These are phyloP conservation scores for Aspidiotus destructor DNA, from an alignment of 2,888 invertebrate species.

Conservation along the genomic window DNA sequence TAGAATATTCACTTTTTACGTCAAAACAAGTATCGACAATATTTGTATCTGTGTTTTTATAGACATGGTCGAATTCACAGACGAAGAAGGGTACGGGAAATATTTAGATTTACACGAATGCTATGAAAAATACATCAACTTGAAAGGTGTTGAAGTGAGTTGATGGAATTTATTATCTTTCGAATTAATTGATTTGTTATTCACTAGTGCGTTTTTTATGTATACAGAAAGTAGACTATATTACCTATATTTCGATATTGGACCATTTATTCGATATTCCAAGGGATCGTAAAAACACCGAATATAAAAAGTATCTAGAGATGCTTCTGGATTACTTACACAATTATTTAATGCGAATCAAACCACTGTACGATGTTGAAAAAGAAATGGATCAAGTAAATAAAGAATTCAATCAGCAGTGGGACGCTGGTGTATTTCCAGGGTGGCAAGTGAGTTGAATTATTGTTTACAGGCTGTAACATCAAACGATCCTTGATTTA, in stretches of 20 bases:
- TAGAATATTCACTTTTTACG: background rate
- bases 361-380: conserved; percentile 74
- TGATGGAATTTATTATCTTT: background rate
- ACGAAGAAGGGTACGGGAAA: conserved; percentile 98
- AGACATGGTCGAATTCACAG: conserved; percentile 89
- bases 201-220: conserved; percentile 39
- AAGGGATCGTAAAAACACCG: conserved; percentile 78
- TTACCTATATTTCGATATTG: conserved; percentile 83
- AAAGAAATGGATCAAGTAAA: conserved; percentile 67
- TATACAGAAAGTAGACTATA: conserved; percentile 75
- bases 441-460: conserved; percentile 66
- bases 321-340: conserved; percentile 74
- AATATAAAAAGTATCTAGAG: conserved; percentile 75
- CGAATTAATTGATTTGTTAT: conserved; percentile 11
- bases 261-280: conserved; percentile 94
- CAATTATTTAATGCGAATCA: conserved; percentile 70
- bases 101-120: conserved; percentile 95
- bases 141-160: conserved; percentile 75
- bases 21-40: conserved; percentile 8
- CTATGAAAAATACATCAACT: conserved; percentile 89
- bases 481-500: background rate
- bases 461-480: conserved; percentile 43
- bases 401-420: conserved; percentile 72
- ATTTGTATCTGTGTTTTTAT: conserved; percentile 32
- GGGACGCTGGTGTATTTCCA: conserved; percentile 80